Percentiles rank a stretch among this genome's conserved stretches.
Evolutionary conservation across 2,797 vertebrate genomes (phyloP).

Genomic region (Sebastes vulpes): DNA sequence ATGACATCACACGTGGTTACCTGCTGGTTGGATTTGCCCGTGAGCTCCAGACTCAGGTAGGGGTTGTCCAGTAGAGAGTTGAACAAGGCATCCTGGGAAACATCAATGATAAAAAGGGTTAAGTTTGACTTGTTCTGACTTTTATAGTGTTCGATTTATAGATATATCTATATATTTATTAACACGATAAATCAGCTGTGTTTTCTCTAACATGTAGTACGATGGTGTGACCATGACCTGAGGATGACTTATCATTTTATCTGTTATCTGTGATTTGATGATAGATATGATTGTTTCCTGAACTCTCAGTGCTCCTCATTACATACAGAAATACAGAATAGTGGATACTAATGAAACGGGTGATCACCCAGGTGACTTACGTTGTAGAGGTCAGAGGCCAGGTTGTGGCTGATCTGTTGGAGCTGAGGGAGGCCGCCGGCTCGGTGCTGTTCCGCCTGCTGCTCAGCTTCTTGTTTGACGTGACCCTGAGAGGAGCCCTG

Average conservation of each 20-base stretch:
- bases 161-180: no score
- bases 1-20: constrained; percentile 30
- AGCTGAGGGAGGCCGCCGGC: constrained; percentile 70
- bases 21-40: constrained; percentile 79
- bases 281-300: no score
- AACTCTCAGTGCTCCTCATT: no score
- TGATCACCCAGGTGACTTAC: constrained; percentile 79
- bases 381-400: constrained; percentile 85
- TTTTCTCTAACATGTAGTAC: no score
- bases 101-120: not conserved
- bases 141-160: no score
- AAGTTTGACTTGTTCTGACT: no score
- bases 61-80: constrained; percentile 87
- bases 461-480: constrained; percentile 65
- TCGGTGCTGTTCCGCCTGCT: constrained; percentile 59
- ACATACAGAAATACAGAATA: no score
- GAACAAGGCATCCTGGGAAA: constrained; percentile 80
- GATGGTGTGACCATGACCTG: no score
- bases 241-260: no score
- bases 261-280: no score
- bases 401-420: constrained; percentile 80
- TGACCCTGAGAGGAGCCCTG: constrained; percentile 69
- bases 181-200: no score
- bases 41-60: constrained; percentile 82
- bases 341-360: no score